These are phyloP conservation scores for Bombus haemorrhoidalis DNA, from an alignment of 1,140 invertebrate species.

Conservation along the genomic window DNA sequence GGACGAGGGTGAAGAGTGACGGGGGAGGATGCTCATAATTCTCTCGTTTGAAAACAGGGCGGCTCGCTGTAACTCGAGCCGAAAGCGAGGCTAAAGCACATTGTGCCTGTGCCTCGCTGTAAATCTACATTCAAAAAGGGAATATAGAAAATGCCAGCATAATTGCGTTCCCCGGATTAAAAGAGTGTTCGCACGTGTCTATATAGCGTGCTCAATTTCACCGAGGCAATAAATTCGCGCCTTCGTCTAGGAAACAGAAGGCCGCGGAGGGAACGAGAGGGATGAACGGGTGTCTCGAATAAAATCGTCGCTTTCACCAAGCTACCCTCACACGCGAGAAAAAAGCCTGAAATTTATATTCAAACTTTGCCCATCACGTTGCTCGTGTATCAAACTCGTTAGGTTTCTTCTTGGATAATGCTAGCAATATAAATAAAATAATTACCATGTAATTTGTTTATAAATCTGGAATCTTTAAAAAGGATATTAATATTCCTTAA, in stretches of 20 bases:
- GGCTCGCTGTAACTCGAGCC: slow-evolving; percentile 31
- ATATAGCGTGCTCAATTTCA: slow-evolving; percentile 43
- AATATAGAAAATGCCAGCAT: slow-evolving; percentile 62
- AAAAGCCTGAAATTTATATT: slow-evolving; percentile 37
- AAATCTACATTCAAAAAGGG: slow-evolving; percentile 61
- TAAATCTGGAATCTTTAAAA: background rate
- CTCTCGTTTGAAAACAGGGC: slow-evolving; percentile 40
- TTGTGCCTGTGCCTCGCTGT: slow-evolving; percentile 53
- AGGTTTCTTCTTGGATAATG: background rate
- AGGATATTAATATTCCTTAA: too few species aligned
- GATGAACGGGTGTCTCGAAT: background rate
- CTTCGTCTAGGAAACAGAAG: background rate
- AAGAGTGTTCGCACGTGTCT: slow-evolving; percentile 45
- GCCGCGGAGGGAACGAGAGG: background rate
- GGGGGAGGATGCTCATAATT: slow-evolving; percentile 57
- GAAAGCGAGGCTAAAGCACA: slow-evolving; percentile 46
- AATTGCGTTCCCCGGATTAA: slow-evolving; percentile 59
- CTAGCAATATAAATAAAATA: background rate
- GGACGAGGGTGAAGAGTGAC: background rate
- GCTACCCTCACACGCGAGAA: background rate
- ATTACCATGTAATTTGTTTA: background rate
- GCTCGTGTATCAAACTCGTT: background rate
- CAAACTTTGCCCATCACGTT: background rate
- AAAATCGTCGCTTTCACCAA: slow-evolving; percentile 16
- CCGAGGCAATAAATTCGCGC: slow-evolving; percentile 50